Conservation (phyloP, 2,113 vertebrate species). For the Podocnemis expansa region DNA sequence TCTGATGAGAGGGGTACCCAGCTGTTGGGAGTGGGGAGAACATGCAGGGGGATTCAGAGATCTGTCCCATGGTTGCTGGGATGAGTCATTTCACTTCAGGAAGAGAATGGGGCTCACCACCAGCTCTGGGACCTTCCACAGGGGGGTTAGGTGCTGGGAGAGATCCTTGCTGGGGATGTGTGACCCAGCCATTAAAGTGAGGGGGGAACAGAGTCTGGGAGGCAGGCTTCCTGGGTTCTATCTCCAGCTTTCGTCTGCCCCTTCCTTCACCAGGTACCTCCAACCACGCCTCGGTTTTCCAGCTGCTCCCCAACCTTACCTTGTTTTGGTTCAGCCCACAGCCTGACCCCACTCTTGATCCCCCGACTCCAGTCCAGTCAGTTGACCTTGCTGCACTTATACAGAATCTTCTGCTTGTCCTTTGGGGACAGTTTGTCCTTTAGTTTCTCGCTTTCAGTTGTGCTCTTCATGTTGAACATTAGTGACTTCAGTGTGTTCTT, state of each 20-base stretch:
- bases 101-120: no score
- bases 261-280: not conserved
- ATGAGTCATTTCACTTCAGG: no score
- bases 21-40: not conserved
- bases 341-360: no score
- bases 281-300: not conserved
- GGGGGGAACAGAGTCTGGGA: no score
- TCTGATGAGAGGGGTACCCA: not conserved
- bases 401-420: slow-evolving; percentile 86
- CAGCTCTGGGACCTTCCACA: no score
- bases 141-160: no score
- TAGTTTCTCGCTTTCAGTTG: slow-evolving; percentile 88
- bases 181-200: no score
- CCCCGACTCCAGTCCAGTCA: slow-evolving; percentile 91
- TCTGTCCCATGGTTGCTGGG: no score
- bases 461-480: slow-evolving; percentile 93
- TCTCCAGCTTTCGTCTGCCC: not conserved
- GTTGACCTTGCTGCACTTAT: slow-evolving; percentile 89
- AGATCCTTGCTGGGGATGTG: no score
- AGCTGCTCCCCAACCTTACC: fast-evolving
- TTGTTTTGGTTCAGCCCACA: no score
- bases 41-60: no score
- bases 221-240: no score
- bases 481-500: slow-evolving; percentile 89
- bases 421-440: slow-evolving; percentile 86